Conservation (phyloP, 2,888 invertebrate species). For the Melanostoma scalare region DNA sequence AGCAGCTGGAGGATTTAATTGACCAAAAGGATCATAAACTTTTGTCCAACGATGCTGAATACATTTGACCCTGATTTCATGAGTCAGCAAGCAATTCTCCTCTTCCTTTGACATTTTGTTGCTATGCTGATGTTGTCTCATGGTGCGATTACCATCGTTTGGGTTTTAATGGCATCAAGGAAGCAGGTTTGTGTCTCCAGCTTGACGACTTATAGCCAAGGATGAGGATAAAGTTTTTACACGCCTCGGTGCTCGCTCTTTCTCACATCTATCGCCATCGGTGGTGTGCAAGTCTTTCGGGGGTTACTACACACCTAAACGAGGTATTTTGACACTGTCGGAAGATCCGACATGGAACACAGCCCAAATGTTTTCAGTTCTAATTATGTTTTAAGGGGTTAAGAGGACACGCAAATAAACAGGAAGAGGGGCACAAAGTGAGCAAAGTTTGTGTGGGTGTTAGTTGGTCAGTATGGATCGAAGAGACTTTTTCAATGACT, state of each 20-base stretch:
- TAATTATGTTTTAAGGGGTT: conserved; percentile 71
- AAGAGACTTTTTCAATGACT: conserved; percentile 66
- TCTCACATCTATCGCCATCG: conserved; percentile 4
- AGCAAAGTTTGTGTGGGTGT: conserved; percentile 33
- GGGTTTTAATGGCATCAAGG: conserved; percentile 74
- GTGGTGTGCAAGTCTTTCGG: conserved; percentile 22
- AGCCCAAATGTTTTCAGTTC: conserved; percentile 70
- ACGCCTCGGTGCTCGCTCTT: conserved; percentile 62
- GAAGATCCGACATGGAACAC: conserved; percentile 72
- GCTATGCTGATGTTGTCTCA: conserved; percentile 47
- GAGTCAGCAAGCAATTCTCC: conserved; percentile 77
- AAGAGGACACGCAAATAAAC: conserved; percentile 53
- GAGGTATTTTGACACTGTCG: conserved; percentile 69
- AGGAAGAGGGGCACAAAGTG: neutral
- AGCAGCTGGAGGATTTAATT: conserved; percentile 80
- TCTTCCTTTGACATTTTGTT: conserved; percentile 34
- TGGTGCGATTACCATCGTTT: conserved; percentile 73
- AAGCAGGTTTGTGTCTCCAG: conserved; percentile 56
- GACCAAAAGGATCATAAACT: conserved; percentile 80
- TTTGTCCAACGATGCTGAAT: conserved; percentile 80
- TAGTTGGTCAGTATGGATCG: conserved; percentile 55
- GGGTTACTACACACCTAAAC: conserved; percentile 5
- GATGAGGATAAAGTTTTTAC: conserved; percentile 71
- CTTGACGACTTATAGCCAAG: conserved; percentile 64
- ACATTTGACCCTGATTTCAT: conserved; percentile 80